phyloP scores from a whole-genome alignment of 2,113 vertebrate genomes.

The Varanus salvator region DNA sequence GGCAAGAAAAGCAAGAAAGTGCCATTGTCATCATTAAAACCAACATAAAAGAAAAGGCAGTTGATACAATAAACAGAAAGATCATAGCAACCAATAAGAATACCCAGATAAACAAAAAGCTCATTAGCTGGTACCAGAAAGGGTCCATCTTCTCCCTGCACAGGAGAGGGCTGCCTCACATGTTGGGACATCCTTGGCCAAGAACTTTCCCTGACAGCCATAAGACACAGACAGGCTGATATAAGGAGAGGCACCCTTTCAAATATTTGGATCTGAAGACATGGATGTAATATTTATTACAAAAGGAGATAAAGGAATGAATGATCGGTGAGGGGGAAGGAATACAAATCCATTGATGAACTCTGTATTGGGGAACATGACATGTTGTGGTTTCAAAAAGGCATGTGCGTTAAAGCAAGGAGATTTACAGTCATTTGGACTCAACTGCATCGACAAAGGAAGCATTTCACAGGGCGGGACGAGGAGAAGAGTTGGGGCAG shows the following conservation, averaged over 20 bases:
- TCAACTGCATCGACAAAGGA: conserved; percentile 35
- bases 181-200: background rate
- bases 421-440: conserved; percentile 42
- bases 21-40: too few relatives aligned
- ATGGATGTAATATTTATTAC: background rate
- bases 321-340: background rate
- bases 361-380: conserved; percentile 27
- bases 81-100: too few relatives aligned
- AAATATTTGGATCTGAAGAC: too few relatives aligned
- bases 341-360: conserved; percentile 2
- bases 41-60: too few relatives aligned
- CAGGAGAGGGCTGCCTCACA: background rate
- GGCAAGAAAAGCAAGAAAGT: background rate
- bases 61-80: too few relatives aligned
- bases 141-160: background rate
- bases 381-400: conserved; percentile 29
- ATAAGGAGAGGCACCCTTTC: background rate
- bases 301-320: background rate
- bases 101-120: too few relatives aligned
- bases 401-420: conserved; percentile 51
- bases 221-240: background rate
- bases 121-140: background rate
- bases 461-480: conserved; percentile 2
- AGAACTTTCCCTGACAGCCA: background rate
- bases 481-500: background rate